Percentiles rank a stretch among this genome's conserved stretches.
Conservation (phyloP, 2,113 vertebrate genomes). For the Hucho hucho region DNA sequence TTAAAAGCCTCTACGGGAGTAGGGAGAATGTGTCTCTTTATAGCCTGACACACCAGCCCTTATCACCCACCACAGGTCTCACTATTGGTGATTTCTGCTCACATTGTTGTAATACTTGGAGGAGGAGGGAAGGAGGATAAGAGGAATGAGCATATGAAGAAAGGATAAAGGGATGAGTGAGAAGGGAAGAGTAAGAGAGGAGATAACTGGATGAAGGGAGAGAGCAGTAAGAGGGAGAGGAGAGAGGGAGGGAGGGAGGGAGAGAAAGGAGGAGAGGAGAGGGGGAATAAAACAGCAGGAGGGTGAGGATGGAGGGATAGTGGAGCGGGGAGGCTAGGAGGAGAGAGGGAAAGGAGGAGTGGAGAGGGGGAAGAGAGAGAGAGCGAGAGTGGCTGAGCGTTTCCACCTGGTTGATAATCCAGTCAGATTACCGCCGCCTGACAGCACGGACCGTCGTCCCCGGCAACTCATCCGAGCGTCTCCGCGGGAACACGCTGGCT, state of each 20-base stretch:
- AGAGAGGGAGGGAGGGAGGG: conserved; percentile 15
- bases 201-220: neutral
- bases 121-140: neutral
- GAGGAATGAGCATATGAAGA: neutral
- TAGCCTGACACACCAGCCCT: too few species aligned
- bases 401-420: conserved; percentile 81
- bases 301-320: conserved; percentile 4
- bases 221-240: neutral
- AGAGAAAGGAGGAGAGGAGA: neutral
- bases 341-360: neutral
- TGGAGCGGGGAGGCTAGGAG: neutral
- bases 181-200: neutral
- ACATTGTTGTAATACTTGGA: too few species aligned
- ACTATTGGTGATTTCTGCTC: too few species aligned
- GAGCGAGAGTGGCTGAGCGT: conserved; percentile 64
- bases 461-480: conserved; percentile 56
- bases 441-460: conserved; percentile 67
- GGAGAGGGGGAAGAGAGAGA: conserved; percentile 12
- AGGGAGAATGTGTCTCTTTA: neutral
- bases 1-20: neutral
- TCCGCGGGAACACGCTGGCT: conserved; percentile 20
- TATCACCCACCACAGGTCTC: too few species aligned
- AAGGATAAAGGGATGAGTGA: neutral
- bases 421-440: conserved; percentile 76
- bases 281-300: neutral